Evolutionary conservation across 2,113 vertebrate genomes (phyloP).

Genomic region (Lota lota): DNA sequence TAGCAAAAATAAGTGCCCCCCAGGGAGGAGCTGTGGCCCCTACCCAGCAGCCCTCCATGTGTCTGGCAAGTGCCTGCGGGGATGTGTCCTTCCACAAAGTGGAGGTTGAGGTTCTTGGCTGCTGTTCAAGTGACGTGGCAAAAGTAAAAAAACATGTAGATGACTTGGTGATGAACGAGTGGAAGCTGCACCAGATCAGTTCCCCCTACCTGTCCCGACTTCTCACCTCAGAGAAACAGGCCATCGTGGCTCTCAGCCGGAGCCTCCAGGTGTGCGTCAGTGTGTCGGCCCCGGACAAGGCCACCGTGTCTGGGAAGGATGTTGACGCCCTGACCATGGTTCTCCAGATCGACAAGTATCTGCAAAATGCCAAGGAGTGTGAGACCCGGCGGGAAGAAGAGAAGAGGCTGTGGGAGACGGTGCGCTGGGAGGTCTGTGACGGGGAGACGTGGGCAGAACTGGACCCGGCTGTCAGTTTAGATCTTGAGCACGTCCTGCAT

Average conservation of each 20-base stretch:
- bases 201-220: slow-evolving; percentile 22
- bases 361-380: slow-evolving; percentile 33
- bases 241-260: slow-evolving; percentile 26
- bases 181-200: slow-evolving; percentile 23
- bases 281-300: slow-evolving; percentile 18
- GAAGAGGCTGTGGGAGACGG: slow-evolving; percentile 32
- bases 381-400: slow-evolving; percentile 30
- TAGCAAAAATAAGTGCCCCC: too few species aligned
- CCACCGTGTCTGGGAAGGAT: slow-evolving; percentile 44
- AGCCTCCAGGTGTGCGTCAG: slow-evolving; percentile 34
- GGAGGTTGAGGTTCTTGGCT: slow-evolving; percentile 36
- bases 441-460: slow-evolving; percentile 23
- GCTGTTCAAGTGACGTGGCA: slow-evolving; percentile 6
- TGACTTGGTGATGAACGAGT: slow-evolving; percentile 41
- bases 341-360: slow-evolving; percentile 33
- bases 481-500: slow-evolving; percentile 44
- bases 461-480: slow-evolving; percentile 30
- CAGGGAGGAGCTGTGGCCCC: too few species aligned
- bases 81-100: slow-evolving; percentile 32
- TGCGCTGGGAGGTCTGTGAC: slow-evolving; percentile 45
- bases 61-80: not conserved
- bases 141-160: slow-evolving; percentile 44
- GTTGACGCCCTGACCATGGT: slow-evolving; percentile 37
- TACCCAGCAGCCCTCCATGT: not conserved
- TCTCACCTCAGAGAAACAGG: slow-evolving; percentile 29